Evolutionary conservation across 2,113 vertebrate genomes (phyloP), one percentile per base, ranked within the genome.

Genomic region (Chloropsis hardwickii): DNA sequence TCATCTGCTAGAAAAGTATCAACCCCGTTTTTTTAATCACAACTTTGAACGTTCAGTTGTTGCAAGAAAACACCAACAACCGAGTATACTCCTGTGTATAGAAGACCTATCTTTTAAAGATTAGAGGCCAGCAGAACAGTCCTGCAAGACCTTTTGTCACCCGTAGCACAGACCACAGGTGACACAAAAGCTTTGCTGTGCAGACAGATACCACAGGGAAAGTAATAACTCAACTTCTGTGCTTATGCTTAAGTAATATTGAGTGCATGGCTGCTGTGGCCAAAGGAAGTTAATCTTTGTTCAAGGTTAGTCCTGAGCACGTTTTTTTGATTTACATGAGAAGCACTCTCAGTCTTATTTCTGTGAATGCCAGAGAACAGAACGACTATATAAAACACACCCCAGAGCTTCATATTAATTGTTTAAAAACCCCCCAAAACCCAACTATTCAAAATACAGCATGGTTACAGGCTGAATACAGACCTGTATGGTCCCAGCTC

Each of bases 371-470:
- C 51, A 91, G 69, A 51, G 79, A 85, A 66, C 19, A 74, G 35
- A 76, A 10, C 24, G 39, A 57, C 39, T 66, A 11, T 10, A 50
- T 21, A 56, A 82, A 78, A 67, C 27, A 2, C 12, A 57, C 3
- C 4, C 9, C 22, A 28, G 39, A 73, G 23, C 15, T 84, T 53
- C 3, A 1, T 8, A 12, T 11, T 11, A 37, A 37, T 44, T 39
- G 16, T 79, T 64, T 18, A 35, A 73, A 77, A 42, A 4, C 10
- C 0, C 1, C 2, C 29, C 44, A 14, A 47, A 18, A 0, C 12
- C 19, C 35, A 81, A 20, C 9, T 47, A n/a, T 45, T 50, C 11
- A 70, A 86, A 50, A 24, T 23, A 42, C 0, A 61, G 39, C 27
- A 74, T 35, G 47, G 33, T 62, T 67, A 35, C 35, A 70, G 42